A percentile compares a stretch with the other conserved stretches of the same genome.
Conservation (phyloP, 2,888 invertebrate species). For the Ornithoptera alexandrae region DNA sequence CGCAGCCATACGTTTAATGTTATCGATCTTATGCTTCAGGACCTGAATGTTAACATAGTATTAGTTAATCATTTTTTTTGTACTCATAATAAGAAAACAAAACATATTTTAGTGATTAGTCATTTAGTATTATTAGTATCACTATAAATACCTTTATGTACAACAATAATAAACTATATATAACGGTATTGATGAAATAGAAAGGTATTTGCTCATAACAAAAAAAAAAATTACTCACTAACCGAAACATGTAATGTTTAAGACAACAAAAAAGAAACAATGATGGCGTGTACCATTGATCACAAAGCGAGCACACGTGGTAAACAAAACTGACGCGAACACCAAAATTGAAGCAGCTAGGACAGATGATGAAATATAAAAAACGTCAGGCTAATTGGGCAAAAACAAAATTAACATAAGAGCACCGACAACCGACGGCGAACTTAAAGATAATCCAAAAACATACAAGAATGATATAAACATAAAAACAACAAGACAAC, state of each 20-base stretch:
- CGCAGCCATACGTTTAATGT: conserved; percentile 96
- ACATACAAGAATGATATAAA: conserved; percentile 3
- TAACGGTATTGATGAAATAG: neutral
- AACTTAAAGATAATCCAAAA: conserved; percentile 17
- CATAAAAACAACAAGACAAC: conserved; percentile 42
- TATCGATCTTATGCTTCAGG: conserved; percentile 95
- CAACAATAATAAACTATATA: neutral
- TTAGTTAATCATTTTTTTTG: conserved; percentile 31
- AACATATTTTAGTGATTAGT: neutral
- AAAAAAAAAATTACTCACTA: neutral
- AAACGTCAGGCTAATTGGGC: conserved; percentile 17
- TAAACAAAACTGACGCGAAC: conserved; percentile 12
- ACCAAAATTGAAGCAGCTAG: conserved; percentile 7
- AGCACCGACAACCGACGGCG: conserved; percentile 25
- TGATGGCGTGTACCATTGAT: conserved; percentile 27
- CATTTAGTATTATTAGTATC: neutral
- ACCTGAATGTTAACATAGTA: conserved; percentile 82
- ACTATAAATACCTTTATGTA: neutral
- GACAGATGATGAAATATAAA: conserved; percentile 8
- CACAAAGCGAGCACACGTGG: conserved; percentile 18
- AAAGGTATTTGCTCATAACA: neutral
- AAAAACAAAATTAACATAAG: conserved; percentile 26
- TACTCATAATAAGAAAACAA: neutral
- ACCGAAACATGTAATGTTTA: neutral
- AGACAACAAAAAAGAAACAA: neutral